These are phyloP conservation scores for Alosa sapidissima DNA, from an alignment of 2,797 vertebrate species.

Conservation along the genomic window DNA sequence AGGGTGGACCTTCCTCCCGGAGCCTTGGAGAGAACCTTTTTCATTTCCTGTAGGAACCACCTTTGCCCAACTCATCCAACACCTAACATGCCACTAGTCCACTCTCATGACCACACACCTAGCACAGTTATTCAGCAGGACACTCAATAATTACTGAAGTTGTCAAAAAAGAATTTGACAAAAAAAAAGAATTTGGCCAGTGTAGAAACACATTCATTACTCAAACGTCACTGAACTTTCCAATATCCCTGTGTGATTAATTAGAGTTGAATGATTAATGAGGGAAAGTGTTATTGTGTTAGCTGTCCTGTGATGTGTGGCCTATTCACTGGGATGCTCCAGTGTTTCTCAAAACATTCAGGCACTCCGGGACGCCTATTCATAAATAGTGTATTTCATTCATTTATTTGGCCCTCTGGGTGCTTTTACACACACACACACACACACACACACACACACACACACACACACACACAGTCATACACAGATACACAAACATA, in stretches of 20 bases:
- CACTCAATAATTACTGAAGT: background rate
- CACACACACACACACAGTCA: background rate
- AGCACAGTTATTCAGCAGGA: background rate
- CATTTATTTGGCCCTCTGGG: background rate
- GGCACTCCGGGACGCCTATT: background rate
- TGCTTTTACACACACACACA: background rate
- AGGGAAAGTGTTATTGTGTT: background rate
- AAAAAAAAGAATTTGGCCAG: background rate
- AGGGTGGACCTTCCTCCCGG: constrained; percentile 49
- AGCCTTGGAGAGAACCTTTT: constrained; percentile 8
- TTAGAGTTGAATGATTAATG: constrained; percentile 6
- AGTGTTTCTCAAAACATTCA: background rate
- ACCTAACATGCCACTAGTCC: background rate
- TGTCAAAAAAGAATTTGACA: background rate
- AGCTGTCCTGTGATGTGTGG: background rate
- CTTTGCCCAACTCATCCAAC: background rate
- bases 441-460: background rate
- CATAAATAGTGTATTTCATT: background rate
- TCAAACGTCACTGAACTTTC: background rate
- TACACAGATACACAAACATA: background rate
- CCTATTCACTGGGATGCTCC: background rate
- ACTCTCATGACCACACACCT: background rate
- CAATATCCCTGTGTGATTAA: background rate
- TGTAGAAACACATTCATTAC: background rate
- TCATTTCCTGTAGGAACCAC: constrained; percentile 15